A percentile compares a stretch with the other conserved stretches of the same genome.
Evolutionary conservation across 2,797 vertebrate genomes (phyloP).

Genomic region (Rhabdophis nuchalis): DNA sequence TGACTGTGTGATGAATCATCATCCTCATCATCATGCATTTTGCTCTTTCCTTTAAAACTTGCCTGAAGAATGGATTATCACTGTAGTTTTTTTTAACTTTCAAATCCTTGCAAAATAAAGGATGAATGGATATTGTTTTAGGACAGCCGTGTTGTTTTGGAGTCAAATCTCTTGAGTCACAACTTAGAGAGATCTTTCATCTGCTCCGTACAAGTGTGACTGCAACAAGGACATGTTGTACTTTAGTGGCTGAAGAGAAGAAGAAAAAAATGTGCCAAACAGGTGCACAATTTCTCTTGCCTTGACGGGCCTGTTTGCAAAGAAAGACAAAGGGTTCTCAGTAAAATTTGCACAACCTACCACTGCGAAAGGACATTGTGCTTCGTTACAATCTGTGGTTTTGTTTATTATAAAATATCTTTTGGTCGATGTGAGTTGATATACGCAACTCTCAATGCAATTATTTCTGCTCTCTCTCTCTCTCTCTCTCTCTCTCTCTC

Average conservation of each 20-base stretch:
- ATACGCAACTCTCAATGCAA: not conserved
- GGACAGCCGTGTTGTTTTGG: not conserved
- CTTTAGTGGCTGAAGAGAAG: not conserved
- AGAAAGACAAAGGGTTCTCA: not conserved
- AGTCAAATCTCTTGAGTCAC: not conserved
- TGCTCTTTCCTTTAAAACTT: too few species aligned
- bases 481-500: not conserved
- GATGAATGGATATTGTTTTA: not conserved
- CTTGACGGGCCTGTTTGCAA: not conserved
- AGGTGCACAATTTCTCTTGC: constrained; percentile 15
- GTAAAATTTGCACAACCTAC: not conserved
- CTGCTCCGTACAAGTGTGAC: not conserved
- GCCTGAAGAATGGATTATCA: not conserved
- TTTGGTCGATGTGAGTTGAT: not conserved
- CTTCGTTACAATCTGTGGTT: not conserved
- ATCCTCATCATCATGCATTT: not conserved
- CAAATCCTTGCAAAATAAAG: not conserved
- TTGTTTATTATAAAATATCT: not conserved
- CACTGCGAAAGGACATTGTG: not conserved
- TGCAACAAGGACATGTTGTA: constrained; percentile 7
- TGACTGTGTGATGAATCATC: too few species aligned
- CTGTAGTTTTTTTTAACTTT: not conserved
- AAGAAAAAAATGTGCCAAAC: constrained; percentile 5
- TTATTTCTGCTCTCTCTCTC: not conserved
- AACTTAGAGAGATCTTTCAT: not conserved